Evolutionary conservation across 2,888 invertebrate genomes (phyloP).

Genomic region (Galeruca laticollis): DNA sequence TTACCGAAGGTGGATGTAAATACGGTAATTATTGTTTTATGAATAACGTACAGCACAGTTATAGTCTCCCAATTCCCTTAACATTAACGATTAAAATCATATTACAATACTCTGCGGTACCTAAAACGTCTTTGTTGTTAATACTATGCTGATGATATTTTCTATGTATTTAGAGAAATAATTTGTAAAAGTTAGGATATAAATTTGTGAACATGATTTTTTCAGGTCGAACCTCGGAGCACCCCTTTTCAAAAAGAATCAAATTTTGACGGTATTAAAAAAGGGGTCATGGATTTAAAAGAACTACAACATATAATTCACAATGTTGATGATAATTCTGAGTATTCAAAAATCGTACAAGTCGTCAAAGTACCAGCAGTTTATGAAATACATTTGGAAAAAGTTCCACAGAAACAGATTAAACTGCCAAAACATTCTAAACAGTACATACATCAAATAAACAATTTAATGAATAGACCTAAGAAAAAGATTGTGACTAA

Average conservation of each 20-base stretch:
- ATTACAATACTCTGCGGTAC: no score
- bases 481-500: background rate
- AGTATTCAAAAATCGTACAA: slow-evolving; percentile 48
- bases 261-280: background rate
- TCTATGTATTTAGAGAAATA: no score
- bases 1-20: slow-evolving; percentile 23
- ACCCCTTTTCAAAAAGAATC: background rate
- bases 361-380: slow-evolving; percentile 56
- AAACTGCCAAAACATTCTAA: background rate
- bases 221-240: slow-evolving; percentile 5
- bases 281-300: slow-evolving; percentile 28
- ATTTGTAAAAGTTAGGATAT: no score
- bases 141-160: no score
- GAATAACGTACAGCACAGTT: no score
- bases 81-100: no score
- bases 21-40: background rate
- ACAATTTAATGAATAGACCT: slow-evolving; percentile 10
- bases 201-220: background rate
- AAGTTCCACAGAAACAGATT: slow-evolving; percentile 17
- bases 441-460: slow-evolving; percentile 22
- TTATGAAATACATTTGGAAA: slow-evolving; percentile 55
- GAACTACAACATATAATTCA: slow-evolving; percentile 43
- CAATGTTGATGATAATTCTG: slow-evolving; percentile 34
- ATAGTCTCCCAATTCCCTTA: no score
- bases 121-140: no score